phyloP scores from a whole-genome alignment of 2,797 vertebrate species.

The Notoglanidium macrostoma region DNA sequence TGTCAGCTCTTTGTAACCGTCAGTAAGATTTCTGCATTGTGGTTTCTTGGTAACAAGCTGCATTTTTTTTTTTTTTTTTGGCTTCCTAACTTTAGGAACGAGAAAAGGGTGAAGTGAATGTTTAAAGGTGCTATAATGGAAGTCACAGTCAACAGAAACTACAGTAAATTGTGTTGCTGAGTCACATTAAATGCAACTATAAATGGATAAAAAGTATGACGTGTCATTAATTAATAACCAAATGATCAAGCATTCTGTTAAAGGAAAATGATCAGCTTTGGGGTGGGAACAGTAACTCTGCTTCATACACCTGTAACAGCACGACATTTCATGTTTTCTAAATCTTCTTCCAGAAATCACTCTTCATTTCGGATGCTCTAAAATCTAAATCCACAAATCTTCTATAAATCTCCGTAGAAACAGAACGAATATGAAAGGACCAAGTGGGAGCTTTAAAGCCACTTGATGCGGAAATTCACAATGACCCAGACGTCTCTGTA shows the following conservation, averaged over 20 bases:
- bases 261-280: background rate
- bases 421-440: background rate
- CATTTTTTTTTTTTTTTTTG: background rate
- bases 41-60: background rate
- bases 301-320: background rate
- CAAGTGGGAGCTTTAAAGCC: background rate
- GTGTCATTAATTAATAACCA: background rate
- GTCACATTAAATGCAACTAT: background rate
- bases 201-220: background rate
- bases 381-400: background rate
- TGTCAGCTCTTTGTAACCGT: background rate
- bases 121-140: background rate
- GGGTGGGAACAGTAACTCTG: background rate
- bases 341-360: no score
- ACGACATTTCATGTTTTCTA: background rate
- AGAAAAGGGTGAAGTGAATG: background rate
- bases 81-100: background rate
- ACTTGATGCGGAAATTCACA: constrained; percentile 1
- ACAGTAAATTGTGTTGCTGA: background rate
- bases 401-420: background rate
- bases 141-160: background rate
- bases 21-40: background rate
- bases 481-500: constrained; percentile 17
- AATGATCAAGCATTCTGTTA: background rate
- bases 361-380: background rate